Base-by-base conservation (phyloP, 92 coral and sea anemone genomes). In the Palythoa grandiflora region DNA sequence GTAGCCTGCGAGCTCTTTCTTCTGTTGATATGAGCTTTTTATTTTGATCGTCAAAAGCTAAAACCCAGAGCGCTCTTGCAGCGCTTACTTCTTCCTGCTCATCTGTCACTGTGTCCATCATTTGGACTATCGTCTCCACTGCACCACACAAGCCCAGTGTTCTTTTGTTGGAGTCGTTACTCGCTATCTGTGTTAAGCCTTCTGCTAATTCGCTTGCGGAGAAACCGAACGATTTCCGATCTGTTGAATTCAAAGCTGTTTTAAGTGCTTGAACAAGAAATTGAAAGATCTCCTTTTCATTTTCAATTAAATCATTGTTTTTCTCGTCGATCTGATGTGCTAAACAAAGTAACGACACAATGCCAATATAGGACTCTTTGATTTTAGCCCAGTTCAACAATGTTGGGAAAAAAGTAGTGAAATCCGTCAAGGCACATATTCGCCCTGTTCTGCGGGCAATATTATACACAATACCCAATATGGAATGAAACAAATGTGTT, bases 11-110 rank as follows among this genome's bases (percentile, higher is more conserved):
- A 9, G 91, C 88, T 40, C 87, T 89, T 3, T 79, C 77, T 53
- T 90, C 89, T 20, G 20, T 61, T 10, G 35, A 68, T 44, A 94
- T 92, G 54, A 52, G 66, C 65, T 71, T 61, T 79, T 84, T 90
- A 79, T 94, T 94, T 48, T 90, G 78, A 21, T 94, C 93, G 47
- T 94, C 91, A 81, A 94, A 94, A 8, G 94, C 94, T 17, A 94
- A 85, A 77, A 88, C 70, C 96, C 96, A 94, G 39, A 94, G 86
- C 50, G 94, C 94, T 50, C 19, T 88, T 0, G 87, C 89, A 4
- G 90, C 94, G 39, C 75, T 80, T 15, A 68, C 68, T 53, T 77
- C 89, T 44, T 94, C 96, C 37, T 87, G 51, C 7, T 90, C 80
- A 57, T 80, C 80, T 4, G 85, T 87, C 14, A 89, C 93, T 28